Evolutionary conservation across 2,797 vertebrate species (phyloP).

Genomic region (Myripristis murdjan): DNA sequence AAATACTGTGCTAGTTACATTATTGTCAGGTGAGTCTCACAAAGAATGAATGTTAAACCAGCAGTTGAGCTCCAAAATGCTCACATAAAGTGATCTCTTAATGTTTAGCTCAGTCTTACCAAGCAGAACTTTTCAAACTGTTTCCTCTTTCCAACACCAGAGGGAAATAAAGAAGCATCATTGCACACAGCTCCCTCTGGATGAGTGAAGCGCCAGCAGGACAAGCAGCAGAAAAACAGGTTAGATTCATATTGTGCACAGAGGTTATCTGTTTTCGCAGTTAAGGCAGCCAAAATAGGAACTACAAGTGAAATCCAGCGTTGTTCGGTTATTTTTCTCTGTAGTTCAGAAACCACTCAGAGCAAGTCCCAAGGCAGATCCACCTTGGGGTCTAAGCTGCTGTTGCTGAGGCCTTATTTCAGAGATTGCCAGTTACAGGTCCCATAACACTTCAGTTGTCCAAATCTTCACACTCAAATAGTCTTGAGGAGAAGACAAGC

Average conservation of each 20-base stretch:
- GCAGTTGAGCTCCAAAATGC: too few relatives aligned
- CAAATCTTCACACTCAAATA: constrained; percentile 51
- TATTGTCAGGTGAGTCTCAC: too few relatives aligned
- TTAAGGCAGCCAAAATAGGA: constrained; percentile 4
- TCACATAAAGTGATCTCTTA: too few relatives aligned
- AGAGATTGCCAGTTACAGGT: constrained; percentile 51
- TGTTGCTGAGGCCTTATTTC: constrained; percentile 33
- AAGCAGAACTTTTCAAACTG: neutral
- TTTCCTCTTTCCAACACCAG: constrained; percentile 48
- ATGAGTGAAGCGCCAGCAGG: constrained; percentile 5
- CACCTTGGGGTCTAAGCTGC: constrained; percentile 22
- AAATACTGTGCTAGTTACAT: neutral
- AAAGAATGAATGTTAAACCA: too few relatives aligned
- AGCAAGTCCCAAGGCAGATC: constrained; percentile 13
- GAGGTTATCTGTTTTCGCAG: constrained; percentile 24
- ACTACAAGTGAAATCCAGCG: constrained; percentile 24
- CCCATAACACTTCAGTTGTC: constrained; percentile 36
- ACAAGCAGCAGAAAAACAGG: constrained; percentile 12
- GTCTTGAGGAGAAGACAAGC: constrained; percentile 43
- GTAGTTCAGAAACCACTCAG: constrained; percentile 21
- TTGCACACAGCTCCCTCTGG: neutral
- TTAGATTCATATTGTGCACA: neutral
- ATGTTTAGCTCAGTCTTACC: too few relatives aligned
- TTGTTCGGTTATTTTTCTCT: constrained; percentile 42
- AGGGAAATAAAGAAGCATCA: constrained; percentile 56